Conservation (phyloP, 2,113 vertebrate species). For the Numenius arquata region DNA sequence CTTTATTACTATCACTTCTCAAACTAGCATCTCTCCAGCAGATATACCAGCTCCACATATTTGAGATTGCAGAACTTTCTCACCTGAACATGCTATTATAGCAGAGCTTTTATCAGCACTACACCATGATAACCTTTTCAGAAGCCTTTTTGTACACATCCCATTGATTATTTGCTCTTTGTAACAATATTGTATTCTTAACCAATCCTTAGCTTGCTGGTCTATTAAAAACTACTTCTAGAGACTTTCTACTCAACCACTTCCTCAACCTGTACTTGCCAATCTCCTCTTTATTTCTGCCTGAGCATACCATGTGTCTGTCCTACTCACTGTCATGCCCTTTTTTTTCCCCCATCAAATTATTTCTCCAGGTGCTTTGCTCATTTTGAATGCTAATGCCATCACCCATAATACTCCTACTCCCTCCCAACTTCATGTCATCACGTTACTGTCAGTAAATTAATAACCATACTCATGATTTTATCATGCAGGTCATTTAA, state of each 20-base stretch:
- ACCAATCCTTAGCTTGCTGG: neutral
- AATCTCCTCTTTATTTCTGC: neutral
- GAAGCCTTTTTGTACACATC: neutral
- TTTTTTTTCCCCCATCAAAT: neutral
- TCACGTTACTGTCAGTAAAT: neutral
- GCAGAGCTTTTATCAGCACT: neutral
- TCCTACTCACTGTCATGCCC: neutral
- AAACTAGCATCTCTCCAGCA: neutral
- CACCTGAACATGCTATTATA: neutral
- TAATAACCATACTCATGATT: neutral
- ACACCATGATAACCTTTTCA: neutral
- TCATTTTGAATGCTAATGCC: neutral
- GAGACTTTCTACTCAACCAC: neutral
- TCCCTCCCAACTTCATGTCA: neutral
- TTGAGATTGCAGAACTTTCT: neutral
- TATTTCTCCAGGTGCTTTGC: neutral
- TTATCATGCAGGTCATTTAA: neutral
- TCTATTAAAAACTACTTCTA: neutral
- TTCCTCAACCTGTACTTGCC: neutral
- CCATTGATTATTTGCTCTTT: neutral
- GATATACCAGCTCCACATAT: neutral
- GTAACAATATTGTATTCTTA: neutral
- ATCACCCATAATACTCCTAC: neutral
- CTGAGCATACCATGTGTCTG: neutral
- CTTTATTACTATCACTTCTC: neutral